Evolutionary conservation across 2,888 invertebrate species (phyloP).

Genomic region (Polydrusus cervinus): DNA sequence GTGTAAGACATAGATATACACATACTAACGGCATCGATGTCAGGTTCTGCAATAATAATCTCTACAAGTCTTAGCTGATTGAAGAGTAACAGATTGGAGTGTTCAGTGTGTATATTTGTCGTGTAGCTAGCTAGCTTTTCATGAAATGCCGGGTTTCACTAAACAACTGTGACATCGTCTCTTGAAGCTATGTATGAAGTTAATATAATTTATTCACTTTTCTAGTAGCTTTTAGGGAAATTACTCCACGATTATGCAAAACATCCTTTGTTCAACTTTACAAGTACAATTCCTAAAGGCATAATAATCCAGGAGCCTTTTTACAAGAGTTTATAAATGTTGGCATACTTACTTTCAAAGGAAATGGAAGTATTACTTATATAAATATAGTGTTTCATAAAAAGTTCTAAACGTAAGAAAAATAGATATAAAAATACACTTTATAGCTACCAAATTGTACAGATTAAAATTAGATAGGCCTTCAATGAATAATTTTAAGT

Average conservation of each 20-base stretch:
- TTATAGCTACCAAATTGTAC: conserved; percentile 35
- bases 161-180: too few relatives aligned
- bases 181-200: too few relatives aligned
- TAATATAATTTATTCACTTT: too few relatives aligned
- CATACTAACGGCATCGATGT: too few relatives aligned
- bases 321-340: background rate
- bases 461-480: conserved; percentile 40
- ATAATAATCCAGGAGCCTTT: background rate
- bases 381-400: conserved; percentile 1
- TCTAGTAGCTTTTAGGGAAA: background rate
- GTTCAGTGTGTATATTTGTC: too few relatives aligned
- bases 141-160: too few relatives aligned
- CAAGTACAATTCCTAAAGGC: background rate
- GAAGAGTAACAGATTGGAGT: too few relatives aligned
- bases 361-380: conserved; percentile 10
- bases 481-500: conserved; percentile 53
- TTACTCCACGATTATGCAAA: too few relatives aligned
- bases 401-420: conserved; percentile 40
- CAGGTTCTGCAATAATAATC: too few relatives aligned
- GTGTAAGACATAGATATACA: too few relatives aligned
- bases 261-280: background rate
- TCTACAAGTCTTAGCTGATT: too few relatives aligned
- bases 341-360: background rate
- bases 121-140: too few relatives aligned
- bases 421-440: conserved; percentile 40